A percentile compares a stretch with the other conserved stretches of the same genome.
phyloP scores from a whole-genome alignment of 2,113 vertebrate species.

The Smithornis capensis region DNA sequence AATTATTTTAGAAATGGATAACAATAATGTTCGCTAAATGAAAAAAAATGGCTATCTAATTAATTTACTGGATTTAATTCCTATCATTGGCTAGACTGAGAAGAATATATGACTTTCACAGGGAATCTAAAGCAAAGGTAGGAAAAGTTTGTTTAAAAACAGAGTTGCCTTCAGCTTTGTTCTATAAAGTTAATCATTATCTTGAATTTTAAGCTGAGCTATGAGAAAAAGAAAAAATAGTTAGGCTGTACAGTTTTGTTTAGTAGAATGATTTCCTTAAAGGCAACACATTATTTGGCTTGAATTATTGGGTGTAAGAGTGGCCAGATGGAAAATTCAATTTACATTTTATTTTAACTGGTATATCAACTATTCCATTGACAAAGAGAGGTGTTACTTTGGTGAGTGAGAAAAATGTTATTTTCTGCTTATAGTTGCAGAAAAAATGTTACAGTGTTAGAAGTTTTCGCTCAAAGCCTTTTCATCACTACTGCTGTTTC shows the following conservation, averaged over 20 bases:
- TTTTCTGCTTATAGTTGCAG: slow-evolving; percentile 67
- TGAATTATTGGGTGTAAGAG: slow-evolving; percentile 61
- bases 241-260: background rate
- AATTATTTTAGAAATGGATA: background rate
- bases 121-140: background rate
- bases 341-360: slow-evolving; percentile 73
- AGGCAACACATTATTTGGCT: slow-evolving; percentile 52
- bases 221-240: background rate
- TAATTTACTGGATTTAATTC: background rate
- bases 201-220: background rate
- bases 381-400: slow-evolving; percentile 72
- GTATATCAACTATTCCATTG: slow-evolving; percentile 71
- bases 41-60: background rate
- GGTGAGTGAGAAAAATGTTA: slow-evolving; percentile 69
- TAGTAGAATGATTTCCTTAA: slow-evolving; percentile 46
- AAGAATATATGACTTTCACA: background rate
- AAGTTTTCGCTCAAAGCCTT: slow-evolving; percentile 62
- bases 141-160: background rate
- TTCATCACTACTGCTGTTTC: slow-evolving; percentile 40
- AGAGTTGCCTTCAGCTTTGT: background rate
- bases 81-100: background rate
- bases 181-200: background rate
- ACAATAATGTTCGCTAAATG: background rate
- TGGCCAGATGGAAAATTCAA: slow-evolving; percentile 69
- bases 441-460: slow-evolving; percentile 56